Evolutionary conservation across 2,113 vertebrate genomes (phyloP).

Genomic region (Neolamprologus modestus): DNA sequence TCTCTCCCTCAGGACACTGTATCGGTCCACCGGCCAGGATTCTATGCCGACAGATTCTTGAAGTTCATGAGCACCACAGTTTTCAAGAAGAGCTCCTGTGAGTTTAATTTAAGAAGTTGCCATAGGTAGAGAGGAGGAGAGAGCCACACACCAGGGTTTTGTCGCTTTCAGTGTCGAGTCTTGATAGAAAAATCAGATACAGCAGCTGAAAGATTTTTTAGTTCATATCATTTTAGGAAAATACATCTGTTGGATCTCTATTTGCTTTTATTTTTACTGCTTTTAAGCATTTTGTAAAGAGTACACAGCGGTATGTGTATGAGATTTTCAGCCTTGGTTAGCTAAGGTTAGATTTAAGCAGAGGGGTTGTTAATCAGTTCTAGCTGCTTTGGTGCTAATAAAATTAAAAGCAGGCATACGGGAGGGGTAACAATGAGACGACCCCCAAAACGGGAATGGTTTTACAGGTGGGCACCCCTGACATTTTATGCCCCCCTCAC

Average conservation of each 20-base stretch:
- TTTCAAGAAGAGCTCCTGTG: constrained; percentile 94
- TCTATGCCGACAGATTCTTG: constrained; percentile 96
- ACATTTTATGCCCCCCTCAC: neutral
- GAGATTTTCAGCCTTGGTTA: neutral
- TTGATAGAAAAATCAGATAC: constrained; percentile 14
- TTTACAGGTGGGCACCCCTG: neutral
- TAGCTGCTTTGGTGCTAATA: neutral
- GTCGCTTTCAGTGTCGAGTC: neutral
- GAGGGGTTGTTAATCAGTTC: fast-evolving
- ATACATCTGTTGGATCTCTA: neutral
- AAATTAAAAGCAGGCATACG: too few species aligned
- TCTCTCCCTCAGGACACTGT: constrained; percentile 84
- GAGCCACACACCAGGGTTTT: neutral
- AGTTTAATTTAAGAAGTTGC: constrained; percentile 59
- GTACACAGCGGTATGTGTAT: fast-evolving
- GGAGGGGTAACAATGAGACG: neutral
- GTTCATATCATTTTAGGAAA: neutral
- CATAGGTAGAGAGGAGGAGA: constrained; percentile 45
- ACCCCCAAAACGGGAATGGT: neutral
- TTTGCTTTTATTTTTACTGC: neutral
- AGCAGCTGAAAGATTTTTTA: constrained; percentile 27
- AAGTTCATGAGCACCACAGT: constrained; percentile 96
- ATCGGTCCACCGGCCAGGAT: constrained; percentile 94
- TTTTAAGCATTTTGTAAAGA: neutral
- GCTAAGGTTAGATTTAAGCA: neutral